Evolutionary conservation across 2,113 vertebrate genomes (phyloP), one percentile per base, ranked within the genome.

Genomic region (Dryoscopus gambensis): DNA sequence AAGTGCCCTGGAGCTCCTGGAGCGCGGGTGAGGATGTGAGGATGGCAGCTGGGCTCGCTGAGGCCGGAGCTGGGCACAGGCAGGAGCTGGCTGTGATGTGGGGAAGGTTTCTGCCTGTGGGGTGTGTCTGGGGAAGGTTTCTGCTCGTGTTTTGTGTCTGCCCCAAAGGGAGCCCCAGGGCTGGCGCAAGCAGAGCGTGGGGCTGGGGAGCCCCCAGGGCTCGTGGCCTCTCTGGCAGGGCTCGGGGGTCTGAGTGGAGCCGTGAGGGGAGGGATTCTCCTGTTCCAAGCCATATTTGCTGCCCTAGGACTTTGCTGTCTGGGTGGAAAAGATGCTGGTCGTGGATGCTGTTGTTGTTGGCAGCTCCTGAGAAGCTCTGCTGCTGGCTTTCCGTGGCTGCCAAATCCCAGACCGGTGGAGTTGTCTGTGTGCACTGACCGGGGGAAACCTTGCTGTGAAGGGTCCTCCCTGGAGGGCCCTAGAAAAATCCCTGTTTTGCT

Each of bases 281-380:
- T 39, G 53, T 75, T 82, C 59, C 84, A 80, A 93, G 94, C 92
- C 71, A 52, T 83, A 69, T 80, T 88, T 79, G 39, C 47, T 91
- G 69, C 84, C 81, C 70, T 52, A 64, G 53, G 84, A 33, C 53
- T 64, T 65, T 27, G 69, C 81, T 71, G 55, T 55, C 60, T 23
- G 53, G 37, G 47, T 79, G 59, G 81, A 52, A 69, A 12, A 89
- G 74, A 56, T 79, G 84, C 77, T 69, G 49, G 73, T 47, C n/a
- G 67, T 10, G 46, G 92, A 14, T 56, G 82, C 53, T 92, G 92
- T 27, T 73, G 55, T 15, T 84, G 52, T 53, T 84, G 80, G 84
- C 77, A 80, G 87, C 73, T 91, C 60, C 47, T 59, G 68, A 71
- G 83, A 31, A 55, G 74, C 74, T 79, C 35, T 68, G 59, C 70